These are phyloP conservation scores for Cremastinae sp. DNA, from an alignment of 2,888 invertebrate species.

Conservation along the genomic window DNA sequence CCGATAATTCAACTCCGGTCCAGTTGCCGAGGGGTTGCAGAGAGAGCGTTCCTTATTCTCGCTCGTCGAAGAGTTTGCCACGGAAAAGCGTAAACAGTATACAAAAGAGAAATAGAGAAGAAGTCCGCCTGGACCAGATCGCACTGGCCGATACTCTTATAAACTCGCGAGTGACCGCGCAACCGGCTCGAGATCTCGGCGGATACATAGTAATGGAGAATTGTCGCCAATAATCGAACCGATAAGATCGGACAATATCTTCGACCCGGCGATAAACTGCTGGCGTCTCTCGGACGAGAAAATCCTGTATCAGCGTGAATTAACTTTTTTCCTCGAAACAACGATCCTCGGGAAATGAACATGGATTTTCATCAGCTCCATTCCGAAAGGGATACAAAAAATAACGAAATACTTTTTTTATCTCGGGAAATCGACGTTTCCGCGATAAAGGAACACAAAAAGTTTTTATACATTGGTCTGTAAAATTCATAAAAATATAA, in stretches of 20 bases:
- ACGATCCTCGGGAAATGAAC: slow-evolving; percentile 13
- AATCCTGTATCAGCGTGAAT: slow-evolving; percentile 42
- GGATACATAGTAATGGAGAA: slow-evolving; percentile 80
- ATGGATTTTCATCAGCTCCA: background rate
- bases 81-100: slow-evolving; percentile 68
- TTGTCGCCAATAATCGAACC: slow-evolving; percentile 79
- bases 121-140: slow-evolving; percentile 67
- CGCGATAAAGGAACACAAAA: too few species aligned
- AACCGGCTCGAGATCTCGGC: slow-evolving; percentile 72
- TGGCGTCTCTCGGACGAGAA: slow-evolving; percentile 2
- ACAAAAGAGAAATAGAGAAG: slow-evolving; percentile 15
- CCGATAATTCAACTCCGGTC: slow-evolving; percentile 57
- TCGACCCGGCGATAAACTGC: slow-evolving; percentile 7
- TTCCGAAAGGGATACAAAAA: too few species aligned
- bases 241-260: slow-evolving; percentile 62
- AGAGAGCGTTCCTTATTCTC: slow-evolving; percentile 10
- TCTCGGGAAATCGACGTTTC: too few species aligned
- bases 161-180: slow-evolving; percentile 73
- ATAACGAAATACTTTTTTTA: too few species aligned
- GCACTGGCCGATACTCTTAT: slow-evolving; percentile 70
- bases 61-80: slow-evolving; percentile 3
- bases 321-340: slow-evolving; percentile 44
- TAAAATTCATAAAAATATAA: too few species aligned
- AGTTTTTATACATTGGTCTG: too few species aligned
- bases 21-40: slow-evolving; percentile 51